phyloP scores from a whole-genome alignment of 2,797 vertebrate genomes.

The Onychomys leucogaster region DNA sequence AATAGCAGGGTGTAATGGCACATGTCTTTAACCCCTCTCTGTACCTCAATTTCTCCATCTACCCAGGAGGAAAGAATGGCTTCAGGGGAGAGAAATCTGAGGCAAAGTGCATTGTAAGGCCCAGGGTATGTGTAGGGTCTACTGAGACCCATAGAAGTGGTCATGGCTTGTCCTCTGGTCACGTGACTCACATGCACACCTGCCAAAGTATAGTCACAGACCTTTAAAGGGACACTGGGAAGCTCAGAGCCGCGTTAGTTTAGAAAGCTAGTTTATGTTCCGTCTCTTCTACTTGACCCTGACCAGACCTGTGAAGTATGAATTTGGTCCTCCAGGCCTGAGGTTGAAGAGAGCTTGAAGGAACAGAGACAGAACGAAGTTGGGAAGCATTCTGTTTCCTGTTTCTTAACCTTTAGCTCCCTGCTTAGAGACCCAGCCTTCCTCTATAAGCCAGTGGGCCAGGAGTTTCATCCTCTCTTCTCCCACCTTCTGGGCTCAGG shows the following conservation, averaged over 20 bases:
- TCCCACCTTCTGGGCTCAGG: neutral
- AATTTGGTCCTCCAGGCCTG: neutral
- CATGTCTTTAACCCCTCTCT: neutral
- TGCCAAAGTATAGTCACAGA: neutral
- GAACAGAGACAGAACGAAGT: neutral
- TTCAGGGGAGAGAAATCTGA: neutral
- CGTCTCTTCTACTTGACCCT: neutral
- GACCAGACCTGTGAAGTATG: neutral
- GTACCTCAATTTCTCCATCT: neutral
- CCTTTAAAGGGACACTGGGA: neutral
- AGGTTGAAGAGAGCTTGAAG: neutral
- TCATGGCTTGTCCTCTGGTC: too few species aligned
- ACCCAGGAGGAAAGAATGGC: neutral
- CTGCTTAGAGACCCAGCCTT: neutral
- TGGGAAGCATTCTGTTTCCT: neutral
- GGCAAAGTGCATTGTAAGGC: neutral
- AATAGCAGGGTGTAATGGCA: neutral
- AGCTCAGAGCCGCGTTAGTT: conserved; percentile 23
- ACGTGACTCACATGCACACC: neutral
- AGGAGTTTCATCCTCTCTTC: neutral
- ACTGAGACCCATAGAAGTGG: neutral
- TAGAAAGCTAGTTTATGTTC: neutral
- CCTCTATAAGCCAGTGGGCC: neutral
- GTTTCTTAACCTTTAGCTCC: neutral
- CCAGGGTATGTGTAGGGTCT: neutral